Evolutionary conservation across 2,888 invertebrate genomes (phyloP), one percentile per base, ranked within the genome.

Genomic region (Apotomis betuletana): DNA sequence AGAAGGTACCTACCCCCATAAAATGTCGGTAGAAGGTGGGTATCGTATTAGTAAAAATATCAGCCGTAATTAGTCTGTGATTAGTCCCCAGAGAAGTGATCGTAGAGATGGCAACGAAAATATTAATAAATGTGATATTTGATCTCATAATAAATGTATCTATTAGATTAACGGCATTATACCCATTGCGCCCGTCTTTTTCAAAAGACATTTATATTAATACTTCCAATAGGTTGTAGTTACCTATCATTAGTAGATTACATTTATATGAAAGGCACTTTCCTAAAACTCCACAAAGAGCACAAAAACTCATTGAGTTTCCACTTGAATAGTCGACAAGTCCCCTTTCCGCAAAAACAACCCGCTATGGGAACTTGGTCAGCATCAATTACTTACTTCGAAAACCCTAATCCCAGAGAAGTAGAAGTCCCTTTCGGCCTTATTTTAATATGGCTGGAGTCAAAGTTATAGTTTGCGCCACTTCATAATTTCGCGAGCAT

Each of bases 381-480:
- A 60, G 68, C 54, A 54, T 68, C 68, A 68, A 68, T 67, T 67
- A 67, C 51, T 60, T 68, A 36, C 41, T 54, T 55, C 15, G 46
- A 27, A 49, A 44, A n/a, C 64, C 44, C 27, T 27, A 55, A 44
- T 55, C 12, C 41, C 10, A 64, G 64, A 12, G 8, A 55, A 41
- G 55, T 55, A 55, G 52, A 65, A 46, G 4, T 46, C 15, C 8
- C 46, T 36, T n/a, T 46, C 2, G 1, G 15, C 13, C 8, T 3
- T 13, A 59, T n/a, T 27, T n/a, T 60, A 15, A 36, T 9, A 10
- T 49, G 49, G 49, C 10, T 49, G 6, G 9, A 1, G 49, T 49
- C 9, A 4, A 10, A 9, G 8, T 49, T 49, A 9, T 9, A 49
- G 9, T 49, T 49, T 10, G 49, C 49, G 10, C 49, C 49, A 49